Evolutionary conservation across 2,888 invertebrate genomes (phyloP).

Genomic region (Melanostoma mellinum): DNA sequence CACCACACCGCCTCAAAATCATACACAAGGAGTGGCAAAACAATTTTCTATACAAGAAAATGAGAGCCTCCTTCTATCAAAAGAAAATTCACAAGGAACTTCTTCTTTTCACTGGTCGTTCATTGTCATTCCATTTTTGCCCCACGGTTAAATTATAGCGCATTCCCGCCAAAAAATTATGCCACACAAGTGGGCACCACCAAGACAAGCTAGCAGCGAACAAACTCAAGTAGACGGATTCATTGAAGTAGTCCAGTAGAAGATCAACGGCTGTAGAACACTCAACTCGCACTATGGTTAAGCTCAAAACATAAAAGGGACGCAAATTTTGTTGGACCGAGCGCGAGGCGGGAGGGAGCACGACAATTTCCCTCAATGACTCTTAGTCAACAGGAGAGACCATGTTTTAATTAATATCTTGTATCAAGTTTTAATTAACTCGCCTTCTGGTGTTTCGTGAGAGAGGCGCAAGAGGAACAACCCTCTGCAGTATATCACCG

Average conservation of each 20-base stretch:
- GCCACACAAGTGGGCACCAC: slow-evolving; percentile 56
- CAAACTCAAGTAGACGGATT: slow-evolving; percentile 68
- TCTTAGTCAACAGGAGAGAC: slow-evolving; percentile 73
- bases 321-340: slow-evolving; percentile 40
- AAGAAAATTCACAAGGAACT: slow-evolving; percentile 16
- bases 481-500: slow-evolving; percentile 46
- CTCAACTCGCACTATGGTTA: slow-evolving; percentile 52
- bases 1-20: too few species aligned
- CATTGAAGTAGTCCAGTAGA: slow-evolving; percentile 62
- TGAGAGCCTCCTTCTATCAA: neutral
- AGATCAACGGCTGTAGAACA: slow-evolving; percentile 60
- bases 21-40: too few species aligned
- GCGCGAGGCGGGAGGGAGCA: slow-evolving; percentile 40
- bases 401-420: slow-evolving; percentile 76
- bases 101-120: slow-evolving; percentile 17
- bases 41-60: neutral
- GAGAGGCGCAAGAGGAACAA: slow-evolving; percentile 37
- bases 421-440: slow-evolving; percentile 76
- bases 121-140: neutral
- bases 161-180: slow-evolving; percentile 33
- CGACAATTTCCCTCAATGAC: slow-evolving; percentile 73
- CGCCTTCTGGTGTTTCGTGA: slow-evolving; percentile 74
- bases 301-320: slow-evolving; percentile 46
- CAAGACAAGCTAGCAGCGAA: slow-evolving; percentile 18
- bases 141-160: neutral